Evolutionary conservation across 2,888 invertebrate species (phyloP).

Genomic region (Dicyrtomina minuta): DNA sequence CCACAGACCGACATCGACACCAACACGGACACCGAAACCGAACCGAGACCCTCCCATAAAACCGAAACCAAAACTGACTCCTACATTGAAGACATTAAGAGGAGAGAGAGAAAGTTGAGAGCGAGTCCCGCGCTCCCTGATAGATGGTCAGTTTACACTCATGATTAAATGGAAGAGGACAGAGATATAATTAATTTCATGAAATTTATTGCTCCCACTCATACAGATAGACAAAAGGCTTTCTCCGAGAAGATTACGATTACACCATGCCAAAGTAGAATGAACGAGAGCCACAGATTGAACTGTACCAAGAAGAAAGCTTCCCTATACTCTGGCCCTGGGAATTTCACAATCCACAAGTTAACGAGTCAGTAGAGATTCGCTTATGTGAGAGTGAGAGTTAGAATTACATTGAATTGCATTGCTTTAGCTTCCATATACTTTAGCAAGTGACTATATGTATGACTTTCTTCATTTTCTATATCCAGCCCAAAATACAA

Average conservation of each 20-base stretch:
- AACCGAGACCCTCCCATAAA: too few relatives aligned
- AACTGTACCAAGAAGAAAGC: too few relatives aligned
- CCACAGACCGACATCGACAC: too few relatives aligned
- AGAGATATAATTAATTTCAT: slow-evolving; percentile 19
- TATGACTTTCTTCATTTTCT: too few relatives aligned
- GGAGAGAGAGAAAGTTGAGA: neutral
- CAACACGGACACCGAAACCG: too few relatives aligned
- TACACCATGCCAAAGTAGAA: too few relatives aligned
- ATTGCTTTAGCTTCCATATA: neutral
- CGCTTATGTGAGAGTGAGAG: neutral
- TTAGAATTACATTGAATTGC: too few relatives aligned
- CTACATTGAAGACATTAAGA: neutral
- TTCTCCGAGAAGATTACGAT: too few relatives aligned
- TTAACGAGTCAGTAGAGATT: slow-evolving; percentile 11
- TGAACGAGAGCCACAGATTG: too few relatives aligned
- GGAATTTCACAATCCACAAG: slow-evolving; percentile 11
- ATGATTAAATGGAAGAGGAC: neutral
- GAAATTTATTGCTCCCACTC: slow-evolving; percentile 7
- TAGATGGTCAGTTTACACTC: slow-evolving; percentile 1
- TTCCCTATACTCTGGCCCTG: neutral
- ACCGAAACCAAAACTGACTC: neutral
- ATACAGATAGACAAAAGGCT: too few relatives aligned
- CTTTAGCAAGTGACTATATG: neutral
- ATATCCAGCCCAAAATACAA: too few relatives aligned
- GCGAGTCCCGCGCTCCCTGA: neutral